phyloP scores from a whole-genome alignment of 2,797 vertebrate genomes.

The Sebastolobus alascanus region DNA sequence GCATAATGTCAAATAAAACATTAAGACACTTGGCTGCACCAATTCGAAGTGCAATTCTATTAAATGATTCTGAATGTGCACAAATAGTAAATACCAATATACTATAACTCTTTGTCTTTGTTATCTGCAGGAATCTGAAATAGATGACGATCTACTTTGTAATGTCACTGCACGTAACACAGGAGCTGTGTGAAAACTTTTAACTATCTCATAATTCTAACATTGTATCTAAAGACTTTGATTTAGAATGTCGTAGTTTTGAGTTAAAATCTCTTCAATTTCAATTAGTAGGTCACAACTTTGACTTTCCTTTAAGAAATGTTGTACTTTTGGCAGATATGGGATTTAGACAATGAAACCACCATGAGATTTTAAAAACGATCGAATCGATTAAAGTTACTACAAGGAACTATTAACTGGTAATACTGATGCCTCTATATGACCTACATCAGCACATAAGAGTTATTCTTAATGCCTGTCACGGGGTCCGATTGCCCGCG shows the following conservation, averaged over 20 bases:
- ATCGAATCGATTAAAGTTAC: neutral
- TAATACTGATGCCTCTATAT: no score
- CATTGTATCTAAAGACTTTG: neutral
- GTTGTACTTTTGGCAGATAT: neutral
- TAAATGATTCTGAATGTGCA: neutral
- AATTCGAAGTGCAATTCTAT: conserved; percentile 9
- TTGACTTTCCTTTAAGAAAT: no score
- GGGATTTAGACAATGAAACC: neutral
- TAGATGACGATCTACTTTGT: neutral
- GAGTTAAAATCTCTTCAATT: neutral
- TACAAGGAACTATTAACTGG: no score
- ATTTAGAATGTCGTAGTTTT: neutral
- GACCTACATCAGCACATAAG: no score
- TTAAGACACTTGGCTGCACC: conserved; percentile 35
- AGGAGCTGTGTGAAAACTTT: neutral
- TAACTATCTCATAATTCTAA: neutral
- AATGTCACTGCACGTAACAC: neutral
- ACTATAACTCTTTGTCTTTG: neutral
- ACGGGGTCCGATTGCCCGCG: no score
- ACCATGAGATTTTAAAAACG: neutral
- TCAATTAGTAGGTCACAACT: neutral
- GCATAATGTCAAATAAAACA: neutral
- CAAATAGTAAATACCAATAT: neutral
- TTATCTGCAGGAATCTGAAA: conserved; percentile 1
- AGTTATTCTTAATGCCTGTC: no score